These are phyloP conservation scores for Panulirus ornatus DNA, from an alignment of 1,140 invertebrate species.

Conservation along the genomic window DNA sequence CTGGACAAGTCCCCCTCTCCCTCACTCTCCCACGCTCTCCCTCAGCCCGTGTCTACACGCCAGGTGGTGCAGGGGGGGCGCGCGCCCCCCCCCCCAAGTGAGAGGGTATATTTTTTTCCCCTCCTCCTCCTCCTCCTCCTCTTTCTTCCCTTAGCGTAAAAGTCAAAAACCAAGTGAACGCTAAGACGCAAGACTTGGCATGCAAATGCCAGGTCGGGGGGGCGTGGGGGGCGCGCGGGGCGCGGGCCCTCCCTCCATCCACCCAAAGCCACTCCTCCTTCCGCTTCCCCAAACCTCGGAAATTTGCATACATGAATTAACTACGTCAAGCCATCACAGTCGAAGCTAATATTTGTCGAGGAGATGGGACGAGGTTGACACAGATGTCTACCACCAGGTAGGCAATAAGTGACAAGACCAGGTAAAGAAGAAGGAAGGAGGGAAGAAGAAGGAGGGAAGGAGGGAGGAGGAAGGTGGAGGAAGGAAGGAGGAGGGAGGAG, in stretches of 20 bases:
- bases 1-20: neutral
- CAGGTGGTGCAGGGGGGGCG: neutral
- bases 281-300: neutral
- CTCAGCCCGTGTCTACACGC: neutral
- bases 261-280: too few relatives aligned
- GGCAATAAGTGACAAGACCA: neutral
- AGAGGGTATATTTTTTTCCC: constrained; percentile 36
- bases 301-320: constrained; percentile 65
- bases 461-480: too few relatives aligned
- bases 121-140: too few relatives aligned
- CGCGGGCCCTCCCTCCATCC: too few relatives aligned
- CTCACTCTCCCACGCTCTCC: neutral
- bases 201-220: constrained; percentile 42
- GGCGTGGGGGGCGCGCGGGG: too few relatives aligned
- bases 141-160: too few relatives aligned
- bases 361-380: constrained; percentile 39
- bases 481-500: too few relatives aligned
- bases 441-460: neutral
- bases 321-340: constrained; percentile 42
- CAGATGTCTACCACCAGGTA: neutral
- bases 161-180: constrained; percentile 33
- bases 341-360: constrained; percentile 53
- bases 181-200: constrained; percentile 49
- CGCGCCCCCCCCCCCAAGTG: constrained; percentile 2
- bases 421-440: neutral